Evolutionary conservation across 2,888 invertebrate genomes (phyloP), one percentile per base, ranked within the genome.

Genomic region (Sphecodes monilicornis): DNA sequence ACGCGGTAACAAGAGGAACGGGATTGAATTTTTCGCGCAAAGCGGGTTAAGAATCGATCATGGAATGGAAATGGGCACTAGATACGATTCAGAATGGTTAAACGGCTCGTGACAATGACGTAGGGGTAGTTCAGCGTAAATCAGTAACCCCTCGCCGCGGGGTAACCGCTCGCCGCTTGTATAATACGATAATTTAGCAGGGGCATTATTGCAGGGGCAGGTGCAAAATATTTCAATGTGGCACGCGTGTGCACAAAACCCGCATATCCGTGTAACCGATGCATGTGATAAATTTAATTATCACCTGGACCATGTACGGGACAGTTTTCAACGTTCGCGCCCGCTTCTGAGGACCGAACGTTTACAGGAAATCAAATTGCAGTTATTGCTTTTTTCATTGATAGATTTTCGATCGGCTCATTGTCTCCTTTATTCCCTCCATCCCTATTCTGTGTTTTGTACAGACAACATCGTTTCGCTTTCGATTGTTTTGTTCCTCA

Each of bases 201-300:
- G 75, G 80, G 88, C 90, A 79, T 90, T 90, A 91, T 88, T 89
- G 88, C 84, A 60, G 76, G 80, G 69, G 71, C 90, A 89, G 90
- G 86, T 91, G 89, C 85, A 90, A 91, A 90, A 92, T 92, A 92
- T 91, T 91, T 91, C 90, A 91, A 76, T 77, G 74, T 22, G 60
- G 74, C 81, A 50, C 41, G 68, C 68, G 78, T 72, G 76, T 66
- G 72, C 72, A 54, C 70, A 39, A 43, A 80, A 46, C 39, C 66
- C 39, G 46, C 86, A 32, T 88, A 81, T 82, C 79, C 90, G 85
- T 57, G 85, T 78, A 90, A 86, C 84, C 86, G 84, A 80, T 72
- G 85, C 46, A 71, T 68, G 73, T 78, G 82, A 91, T 91, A 90
- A 91, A 92, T 92, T 91, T 87, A 84, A 92, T 91, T 89, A 91